phyloP scores from a whole-genome alignment of 2,888 invertebrate species.

The Drosophila glabriapex region DNA sequence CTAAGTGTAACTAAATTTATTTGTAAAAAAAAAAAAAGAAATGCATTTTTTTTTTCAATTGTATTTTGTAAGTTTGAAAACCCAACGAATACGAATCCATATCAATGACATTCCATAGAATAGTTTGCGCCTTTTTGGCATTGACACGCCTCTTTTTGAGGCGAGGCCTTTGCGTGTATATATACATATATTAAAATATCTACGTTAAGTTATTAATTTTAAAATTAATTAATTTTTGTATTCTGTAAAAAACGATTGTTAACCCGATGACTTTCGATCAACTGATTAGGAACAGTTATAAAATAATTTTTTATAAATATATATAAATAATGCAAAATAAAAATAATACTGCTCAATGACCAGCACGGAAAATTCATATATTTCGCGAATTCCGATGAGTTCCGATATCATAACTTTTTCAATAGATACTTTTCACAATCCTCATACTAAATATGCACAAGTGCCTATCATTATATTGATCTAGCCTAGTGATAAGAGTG shows the following conservation, averaged over 20 bases:
- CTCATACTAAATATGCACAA: conserved; percentile 38
- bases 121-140: conserved; percentile 27
- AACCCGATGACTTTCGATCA: neutral
- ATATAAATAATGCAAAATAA: neutral
- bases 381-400: neutral
- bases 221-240: neutral
- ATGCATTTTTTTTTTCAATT: conserved; percentile 15
- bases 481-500: conserved; percentile 35
- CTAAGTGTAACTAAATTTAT: conserved; percentile 27
- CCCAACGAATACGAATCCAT: conserved; percentile 84
- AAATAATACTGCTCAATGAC: neutral
- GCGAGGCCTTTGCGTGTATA: conserved; percentile 39
- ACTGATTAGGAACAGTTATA: neutral
- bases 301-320: neutral
- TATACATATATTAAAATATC: conserved; percentile 16
- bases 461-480: conserved; percentile 50
- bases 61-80: conserved; percentile 63
- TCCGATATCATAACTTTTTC: neutral
- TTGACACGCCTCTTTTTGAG: neutral
- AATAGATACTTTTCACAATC: neutral
- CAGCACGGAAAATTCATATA: neutral
- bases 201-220: conserved; percentile 9
- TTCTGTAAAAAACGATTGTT: neutral
- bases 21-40: conserved; percentile 16
- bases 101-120: conserved; percentile 81